Conservation (phyloP, 1,140 invertebrate species). For the Drosophila azteca region DNA sequence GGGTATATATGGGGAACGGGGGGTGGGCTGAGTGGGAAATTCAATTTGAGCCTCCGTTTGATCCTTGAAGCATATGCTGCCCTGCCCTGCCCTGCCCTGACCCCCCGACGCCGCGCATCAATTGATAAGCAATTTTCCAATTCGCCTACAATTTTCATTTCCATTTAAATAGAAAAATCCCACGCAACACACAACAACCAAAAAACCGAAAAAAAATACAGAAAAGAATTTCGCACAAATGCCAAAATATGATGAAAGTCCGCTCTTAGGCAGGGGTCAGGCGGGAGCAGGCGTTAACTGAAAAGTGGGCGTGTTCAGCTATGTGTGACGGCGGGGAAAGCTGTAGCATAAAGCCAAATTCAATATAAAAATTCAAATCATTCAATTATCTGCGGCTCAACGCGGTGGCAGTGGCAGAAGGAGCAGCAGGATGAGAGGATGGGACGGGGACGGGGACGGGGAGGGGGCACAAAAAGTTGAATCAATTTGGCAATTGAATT, state of each 20-base stretch:
- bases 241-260: constrained; percentile 56
- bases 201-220: constrained; percentile 23
- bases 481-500: constrained; percentile 81
- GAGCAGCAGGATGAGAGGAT: neutral
- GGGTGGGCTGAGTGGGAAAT: neutral
- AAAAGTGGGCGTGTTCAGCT: constrained; percentile 45
- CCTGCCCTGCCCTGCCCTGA: neutral
- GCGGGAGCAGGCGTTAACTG: constrained; percentile 8
- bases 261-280: neutral
- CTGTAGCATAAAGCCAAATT: constrained; percentile 56
- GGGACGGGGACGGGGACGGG: constrained; percentile 15
- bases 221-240: constrained; percentile 55
- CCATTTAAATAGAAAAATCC: constrained; percentile 78
- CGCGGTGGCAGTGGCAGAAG: constrained; percentile 11
- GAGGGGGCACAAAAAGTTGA: constrained; percentile 68
- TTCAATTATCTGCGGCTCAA: constrained; percentile 81
- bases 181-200: constrained; percentile 40
- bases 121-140: constrained; percentile 83
- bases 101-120: constrained; percentile 19
- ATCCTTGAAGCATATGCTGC: constrained; percentile 69
- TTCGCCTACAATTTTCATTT: constrained; percentile 80
- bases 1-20: neutral
- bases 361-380: constrained; percentile 83
- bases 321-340: constrained; percentile 9
- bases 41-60: constrained; percentile 60